phyloP scores from a whole-genome alignment of 2,888 invertebrate species.

The Coelopa pilipes region DNA sequence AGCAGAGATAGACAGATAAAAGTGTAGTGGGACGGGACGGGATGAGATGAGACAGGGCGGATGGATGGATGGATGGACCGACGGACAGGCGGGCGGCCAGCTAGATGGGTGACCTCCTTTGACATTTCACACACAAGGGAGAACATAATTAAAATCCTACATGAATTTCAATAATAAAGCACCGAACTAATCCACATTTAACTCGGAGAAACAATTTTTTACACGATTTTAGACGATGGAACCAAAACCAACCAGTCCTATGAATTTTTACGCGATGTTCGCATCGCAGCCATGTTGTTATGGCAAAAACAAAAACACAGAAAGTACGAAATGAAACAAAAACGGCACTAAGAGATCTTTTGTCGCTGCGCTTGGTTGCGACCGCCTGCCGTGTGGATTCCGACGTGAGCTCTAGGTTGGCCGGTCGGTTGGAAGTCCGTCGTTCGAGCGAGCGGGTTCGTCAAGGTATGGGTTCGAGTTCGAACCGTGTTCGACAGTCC shows the following conservation, averaged over 20 bases:
- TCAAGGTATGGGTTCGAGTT: constrained; percentile 15
- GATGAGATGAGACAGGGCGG: not conserved
- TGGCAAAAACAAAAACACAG: constrained; percentile 25
- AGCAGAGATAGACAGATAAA: not conserved
- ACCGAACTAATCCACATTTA: too few relatives aligned
- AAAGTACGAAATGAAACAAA: constrained; percentile 24
- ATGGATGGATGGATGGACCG: not conserved
- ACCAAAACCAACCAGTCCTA: too few relatives aligned
- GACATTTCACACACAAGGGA: not conserved
- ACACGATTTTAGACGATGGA: too few relatives aligned
- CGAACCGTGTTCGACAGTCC: not conserved
- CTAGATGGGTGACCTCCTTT: constrained; percentile 22
- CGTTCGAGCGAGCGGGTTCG: constrained; percentile 17
- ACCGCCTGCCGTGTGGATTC: constrained; percentile 7
- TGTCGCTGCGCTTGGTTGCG: not conserved
- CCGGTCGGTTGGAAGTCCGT: constrained; percentile 5
- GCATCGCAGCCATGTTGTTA: constrained; percentile 35
- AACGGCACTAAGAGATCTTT: constrained; percentile 28
- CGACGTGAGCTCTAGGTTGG: not conserved
- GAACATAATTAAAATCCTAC: not conserved
- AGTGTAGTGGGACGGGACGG: not conserved
- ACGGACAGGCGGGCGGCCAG: not conserved
- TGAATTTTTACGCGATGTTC: constrained; percentile 20
- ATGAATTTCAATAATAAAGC: not conserved
- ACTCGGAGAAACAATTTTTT: too few relatives aligned